Base-by-base conservation (phyloP, 2,113 vertebrate species). In the Neogobius melanostomus region DNA sequence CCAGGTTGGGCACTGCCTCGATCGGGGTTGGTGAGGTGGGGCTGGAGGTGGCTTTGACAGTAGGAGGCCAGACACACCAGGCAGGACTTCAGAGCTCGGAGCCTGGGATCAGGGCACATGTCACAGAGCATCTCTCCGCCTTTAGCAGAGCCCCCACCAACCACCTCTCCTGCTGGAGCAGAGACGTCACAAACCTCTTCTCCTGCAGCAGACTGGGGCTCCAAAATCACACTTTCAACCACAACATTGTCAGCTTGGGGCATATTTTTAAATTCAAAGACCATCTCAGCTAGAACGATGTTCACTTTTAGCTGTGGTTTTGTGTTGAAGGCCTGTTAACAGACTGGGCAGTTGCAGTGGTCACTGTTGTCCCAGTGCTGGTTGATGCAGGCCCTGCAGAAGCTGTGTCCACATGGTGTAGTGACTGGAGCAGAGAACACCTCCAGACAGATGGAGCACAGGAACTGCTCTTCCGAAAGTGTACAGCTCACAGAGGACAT, bases 371-470 rank as follows among this genome's bases (percentile, higher is more conserved):
- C 42, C 57, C 57, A 60, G 14, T 60, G 57, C 44, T n/a, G 14
- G 42, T 43, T 60, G 57, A 60, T 15, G 57, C 57, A 60, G 57
- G 8, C 7, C 3, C 8, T n/a, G 42, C 59, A 61, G 59, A 44
- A 61, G 59, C 28, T 57, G 54, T 57, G 54, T 42, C 54, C 54
- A 36, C 54, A 57, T 6, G 54, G 11, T 36, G 54, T 57, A 14
- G 54, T 57, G 54, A 57, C 54, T 57, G 54, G 54, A 57, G 11
- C 21, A 14, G 54, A 36, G 54, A 57, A 36, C 17, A 57, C 28
- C 11, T 57, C 54, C 54, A 57, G 54, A 42, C 54, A 57, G 28
- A 61, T 61, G 59, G 59, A 9, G 59, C 59, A 61, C 59, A 61
- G 3, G 14, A 61, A 44, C 59, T 61, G 59, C 11, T n/a, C 42